These are phyloP conservation scores for Troglohyphantes excavatus DNA, from an alignment of 2,888 invertebrate species.

Conservation along the genomic window DNA sequence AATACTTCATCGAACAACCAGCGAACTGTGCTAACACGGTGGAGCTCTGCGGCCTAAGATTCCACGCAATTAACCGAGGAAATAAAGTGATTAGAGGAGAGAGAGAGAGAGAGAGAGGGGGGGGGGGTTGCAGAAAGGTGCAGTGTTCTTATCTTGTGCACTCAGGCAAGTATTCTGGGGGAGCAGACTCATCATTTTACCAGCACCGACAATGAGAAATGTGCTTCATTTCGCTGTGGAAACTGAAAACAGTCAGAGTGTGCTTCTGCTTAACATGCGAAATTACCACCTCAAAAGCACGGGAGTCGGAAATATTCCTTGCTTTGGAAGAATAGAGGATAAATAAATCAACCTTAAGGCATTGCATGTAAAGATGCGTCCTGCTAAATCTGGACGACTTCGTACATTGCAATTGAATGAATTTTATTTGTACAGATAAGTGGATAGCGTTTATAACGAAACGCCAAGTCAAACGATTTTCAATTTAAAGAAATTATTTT, in stretches of 20 bases:
- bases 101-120: too few species aligned
- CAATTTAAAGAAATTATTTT: too few species aligned
- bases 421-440: background rate
- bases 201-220: background rate
- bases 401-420: background rate
- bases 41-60: background rate
- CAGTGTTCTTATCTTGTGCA: conserved; percentile 50
- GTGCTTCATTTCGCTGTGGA: background rate
- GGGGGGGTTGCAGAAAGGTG: conserved; percentile 1
- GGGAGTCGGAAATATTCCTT: too few species aligned
- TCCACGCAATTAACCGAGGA: conserved; percentile 45
- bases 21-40: conserved; percentile 1
- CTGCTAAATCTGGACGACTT: too few species aligned
- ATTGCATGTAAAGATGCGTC: background rate
- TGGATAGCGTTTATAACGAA: too few species aligned
- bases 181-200: background rate
- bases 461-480: too few species aligned
- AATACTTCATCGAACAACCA: background rate
- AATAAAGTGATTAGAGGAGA: conserved; percentile 70
- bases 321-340: background rate
- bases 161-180: conserved; percentile 21
- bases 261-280: background rate
- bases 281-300: background rate
- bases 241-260: conserved; percentile 13
- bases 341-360: background rate